These are phyloP conservation scores for Halcyon senegalensis DNA, from an alignment of 2,113 vertebrate species.

Conservation along the genomic window DNA sequence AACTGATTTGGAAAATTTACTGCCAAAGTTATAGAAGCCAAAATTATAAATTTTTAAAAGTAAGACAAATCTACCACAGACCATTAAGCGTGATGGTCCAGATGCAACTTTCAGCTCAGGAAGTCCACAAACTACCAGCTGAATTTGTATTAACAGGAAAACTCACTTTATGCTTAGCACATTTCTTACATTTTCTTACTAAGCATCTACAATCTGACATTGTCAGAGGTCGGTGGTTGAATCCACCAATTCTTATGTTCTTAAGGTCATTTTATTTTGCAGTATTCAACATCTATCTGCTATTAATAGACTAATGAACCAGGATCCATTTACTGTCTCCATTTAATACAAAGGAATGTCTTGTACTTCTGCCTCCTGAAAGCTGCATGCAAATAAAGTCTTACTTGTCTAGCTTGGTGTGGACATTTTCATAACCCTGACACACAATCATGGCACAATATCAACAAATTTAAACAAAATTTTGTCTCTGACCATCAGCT, in stretches of 20 bases:
- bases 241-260: background rate
- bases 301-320: background rate
- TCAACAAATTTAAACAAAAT: background rate
- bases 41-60: background rate
- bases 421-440: background rate
- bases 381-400: background rate
- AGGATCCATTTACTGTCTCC: background rate
- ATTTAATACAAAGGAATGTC: background rate
- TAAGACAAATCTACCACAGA: background rate
- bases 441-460: background rate
- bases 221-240: background rate
- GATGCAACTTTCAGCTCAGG: background rate
- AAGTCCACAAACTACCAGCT: background rate
- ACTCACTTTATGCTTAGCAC: background rate
- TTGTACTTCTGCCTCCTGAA: background rate
- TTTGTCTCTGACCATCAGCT: background rate
- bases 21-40: background rate
- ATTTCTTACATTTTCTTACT: background rate
- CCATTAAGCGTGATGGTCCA: background rate
- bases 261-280: background rate
- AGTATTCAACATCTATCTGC: background rate
- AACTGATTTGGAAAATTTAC: background rate
- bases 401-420: background rate
- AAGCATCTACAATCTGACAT: background rate
- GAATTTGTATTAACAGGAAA: background rate